A percentile compares a stretch with the other conserved stretches of the same genome.
phyloP scores from a whole-genome alignment of 2,797 vertebrate genomes.

The Threskiornis aethiopicus region DNA sequence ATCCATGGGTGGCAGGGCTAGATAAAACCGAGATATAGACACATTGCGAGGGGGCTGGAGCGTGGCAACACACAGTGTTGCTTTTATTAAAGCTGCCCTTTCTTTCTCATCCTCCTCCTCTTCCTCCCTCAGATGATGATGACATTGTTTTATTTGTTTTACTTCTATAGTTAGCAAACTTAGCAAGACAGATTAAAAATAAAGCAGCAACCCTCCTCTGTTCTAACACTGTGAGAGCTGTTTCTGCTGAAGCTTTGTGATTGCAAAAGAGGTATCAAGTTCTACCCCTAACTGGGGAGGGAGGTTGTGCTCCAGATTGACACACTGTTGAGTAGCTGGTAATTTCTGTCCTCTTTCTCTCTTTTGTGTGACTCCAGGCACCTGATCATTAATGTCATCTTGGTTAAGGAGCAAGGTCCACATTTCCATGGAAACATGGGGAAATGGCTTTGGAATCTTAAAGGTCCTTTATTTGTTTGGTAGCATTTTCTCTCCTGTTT shows the following conservation, averaged over 20 bases:
- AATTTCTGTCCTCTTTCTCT: slow-evolving; percentile 55
- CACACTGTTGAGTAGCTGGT: neutral
- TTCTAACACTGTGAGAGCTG: neutral
- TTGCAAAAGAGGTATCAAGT: neutral
- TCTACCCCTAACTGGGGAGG: neutral
- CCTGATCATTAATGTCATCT: slow-evolving; percentile 71
- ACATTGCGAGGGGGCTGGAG: slow-evolving; percentile 16
- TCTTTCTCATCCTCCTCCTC: slow-evolving; percentile 25
- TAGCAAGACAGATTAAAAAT: slow-evolving; percentile 36
- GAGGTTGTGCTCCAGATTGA: neutral
- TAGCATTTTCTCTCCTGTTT: slow-evolving; percentile 37
- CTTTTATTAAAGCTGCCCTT: slow-evolving; percentile 47
- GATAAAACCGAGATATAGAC: neutral
- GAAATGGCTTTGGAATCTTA: slow-evolving; percentile 50
- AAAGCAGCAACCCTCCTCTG: neutral
- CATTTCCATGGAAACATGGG: slow-evolving; percentile 74
- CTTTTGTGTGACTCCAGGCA: slow-evolving; percentile 56
- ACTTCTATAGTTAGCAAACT: slow-evolving; percentile 44
- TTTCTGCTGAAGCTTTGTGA: neutral
- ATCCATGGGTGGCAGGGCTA: neutral
- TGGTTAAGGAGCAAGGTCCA: slow-evolving; percentile 29
- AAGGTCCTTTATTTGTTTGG: slow-evolving; percentile 31
- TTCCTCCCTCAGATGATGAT: slow-evolving; percentile 44
- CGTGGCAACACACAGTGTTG: neutral
- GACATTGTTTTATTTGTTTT: slow-evolving; percentile 45